Evolutionary conservation across 2,113 vertebrate species (phyloP), one percentile per base, ranked within the genome.

Genomic region (Pseudorasbora parva): DNA sequence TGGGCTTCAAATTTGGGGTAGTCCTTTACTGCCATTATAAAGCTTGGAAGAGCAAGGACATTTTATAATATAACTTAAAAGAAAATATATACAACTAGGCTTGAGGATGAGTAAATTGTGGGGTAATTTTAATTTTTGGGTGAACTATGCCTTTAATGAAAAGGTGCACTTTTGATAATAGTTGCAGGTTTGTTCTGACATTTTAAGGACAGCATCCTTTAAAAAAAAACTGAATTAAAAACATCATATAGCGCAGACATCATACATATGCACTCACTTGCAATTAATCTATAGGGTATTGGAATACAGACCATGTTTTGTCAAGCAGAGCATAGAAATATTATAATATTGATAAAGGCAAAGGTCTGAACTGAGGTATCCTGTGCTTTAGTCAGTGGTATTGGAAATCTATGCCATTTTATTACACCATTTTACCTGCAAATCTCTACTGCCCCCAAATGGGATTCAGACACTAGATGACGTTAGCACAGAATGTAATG

Each of bases 321-420:
- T 25, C 41, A 72, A 72, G 41, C 21, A 45, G 68, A 72, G 41
- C 2, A 6, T 14, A 72, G 41, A 72, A 45, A 72, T 41, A 68
- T 68, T 33, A 68, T 15, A 45, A 72, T 72, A 72, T 72, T 45
- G 68, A 72, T 72, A 25, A 72, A 72, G 3, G 11, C 7, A 72
- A 72, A 72, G 68, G 68, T 72, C 68, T 72, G 41, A 47, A 25
- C 68, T 72, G 41, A 25, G 41, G 41, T 72, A 23, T 47, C 68
- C 41, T 45, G 68, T 45, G 45, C 68, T 45, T 72, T 45, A 8
- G 68, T 45, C 21, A 45, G 68, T 45, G 21, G 68, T 72, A 72
- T 72, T 72, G 41, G 10, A 47, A 47, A 72, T 45, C 41, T 72
- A 45, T 72, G 21, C 11, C n/a, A 41, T 72, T 72, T 72, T n/a